Percentiles rank a stretch among this genome's conserved stretches.
These are phyloP conservation scores for Drosophila putrida DNA, from an alignment of 2,888 invertebrate genomes.

Conservation along the genomic window DNA sequence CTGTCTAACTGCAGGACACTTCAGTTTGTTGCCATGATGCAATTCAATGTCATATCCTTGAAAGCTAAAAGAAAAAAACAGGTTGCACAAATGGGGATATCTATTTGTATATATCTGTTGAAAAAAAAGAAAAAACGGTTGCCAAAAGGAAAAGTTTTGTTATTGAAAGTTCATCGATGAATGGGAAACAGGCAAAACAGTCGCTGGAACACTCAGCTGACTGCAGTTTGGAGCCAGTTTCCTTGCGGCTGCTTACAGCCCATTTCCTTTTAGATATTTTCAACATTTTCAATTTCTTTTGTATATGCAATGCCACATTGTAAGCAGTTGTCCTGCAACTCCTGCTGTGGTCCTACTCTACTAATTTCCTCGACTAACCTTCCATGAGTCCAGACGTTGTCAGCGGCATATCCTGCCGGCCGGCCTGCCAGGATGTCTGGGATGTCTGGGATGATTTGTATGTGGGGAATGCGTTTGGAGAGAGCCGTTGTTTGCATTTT, in stretches of 20 bases:
- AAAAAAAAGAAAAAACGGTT: constrained; percentile 27
- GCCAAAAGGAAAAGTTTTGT: constrained; percentile 70
- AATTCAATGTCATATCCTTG: constrained; percentile 81
- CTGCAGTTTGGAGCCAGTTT: constrained; percentile 43
- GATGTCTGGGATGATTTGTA: constrained; percentile 57
- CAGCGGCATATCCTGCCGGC: constrained; percentile 51
- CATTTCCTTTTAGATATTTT: constrained; percentile 74
- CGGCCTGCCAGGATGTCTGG: constrained; percentile 6
- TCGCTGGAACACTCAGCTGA: constrained; percentile 32
- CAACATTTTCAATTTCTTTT: constrained; percentile 74
- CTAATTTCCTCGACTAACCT: constrained; percentile 73
- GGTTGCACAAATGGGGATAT: constrained; percentile 20
- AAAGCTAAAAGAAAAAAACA: constrained; percentile 55
- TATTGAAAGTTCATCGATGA: constrained; percentile 81
- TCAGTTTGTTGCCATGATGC: constrained; percentile 61
- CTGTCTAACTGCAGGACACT: constrained; percentile 55
- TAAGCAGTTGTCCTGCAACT: constrained; percentile 50
- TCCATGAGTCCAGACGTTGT: constrained; percentile 55
- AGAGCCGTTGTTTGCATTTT: constrained; percentile 76
- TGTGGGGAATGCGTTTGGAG: constrained; percentile 63
- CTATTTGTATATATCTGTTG: background rate
- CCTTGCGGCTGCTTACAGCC: constrained; percentile 77
- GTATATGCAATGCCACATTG: constrained; percentile 69
- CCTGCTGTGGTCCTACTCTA: constrained; percentile 44
- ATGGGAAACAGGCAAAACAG: constrained; percentile 55